Evolutionary conservation across 2,797 vertebrate species (phyloP), one percentile per base, ranked within the genome.

Genomic region (Okamejei kenojei): DNA sequence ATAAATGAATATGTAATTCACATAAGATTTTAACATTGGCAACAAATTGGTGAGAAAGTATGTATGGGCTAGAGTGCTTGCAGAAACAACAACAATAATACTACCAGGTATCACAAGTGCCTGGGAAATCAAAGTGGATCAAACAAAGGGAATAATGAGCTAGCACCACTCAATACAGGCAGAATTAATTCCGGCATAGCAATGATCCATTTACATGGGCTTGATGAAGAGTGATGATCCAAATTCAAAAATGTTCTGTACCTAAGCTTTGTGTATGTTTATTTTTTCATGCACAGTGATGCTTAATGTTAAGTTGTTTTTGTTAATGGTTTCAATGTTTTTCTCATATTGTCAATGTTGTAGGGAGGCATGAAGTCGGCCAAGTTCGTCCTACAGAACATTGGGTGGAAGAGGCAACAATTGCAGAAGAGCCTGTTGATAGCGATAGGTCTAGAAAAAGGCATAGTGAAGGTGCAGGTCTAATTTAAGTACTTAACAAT

Each of bases 381-480:
- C 95, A 95, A 94, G 93, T 94, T 95, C 94, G 93, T 96, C 82
- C 93, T 96, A 93, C 95, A 94, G 94, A 95, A 19, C 74, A 91
- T 96, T 86, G 93, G 94, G 93, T 93, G 94, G 95, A 96, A 94
- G 95, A 95, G 95, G 84, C 93, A 94, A 93, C 93, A 93, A 93
- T 94, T 94, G 21, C 93, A 93, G 94, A 93, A 90, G 93, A 93
- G 93, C 76, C 94, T 94, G 93, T 71, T 96, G 93, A 93, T 96
- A 94, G 96, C 95, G 45, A 81, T 95, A 94, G 96, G 96, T 94
- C 94, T 95, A 92, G 94, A 93, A 93, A 93, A 94, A 94, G 96
- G 96, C 94, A 95, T 93, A 13, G 94, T 95, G 88, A 94, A 96
- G 96, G 95, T 96, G 95, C 93, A 92, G 93, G 81, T 93, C 93